phyloP scores from a whole-genome alignment of 2,113 vertebrate species.

The Cichladusa arquata region DNA sequence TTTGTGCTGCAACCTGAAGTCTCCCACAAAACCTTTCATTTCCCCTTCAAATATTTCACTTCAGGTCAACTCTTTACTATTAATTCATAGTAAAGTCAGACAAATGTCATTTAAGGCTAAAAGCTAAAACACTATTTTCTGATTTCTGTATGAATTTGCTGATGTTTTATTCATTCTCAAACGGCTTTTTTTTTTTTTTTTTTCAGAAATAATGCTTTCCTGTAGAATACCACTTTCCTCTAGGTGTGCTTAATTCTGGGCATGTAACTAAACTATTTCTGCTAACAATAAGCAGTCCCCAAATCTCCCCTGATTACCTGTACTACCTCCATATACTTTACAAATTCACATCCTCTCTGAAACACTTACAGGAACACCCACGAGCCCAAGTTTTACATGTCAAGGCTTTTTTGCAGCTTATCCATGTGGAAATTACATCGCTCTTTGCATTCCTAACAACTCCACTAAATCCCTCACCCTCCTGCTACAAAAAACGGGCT shows the following conservation, averaged over 20 bases:
- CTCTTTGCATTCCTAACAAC: background rate
- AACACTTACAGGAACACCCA: background rate
- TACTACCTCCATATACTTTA: background rate
- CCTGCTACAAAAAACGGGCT: background rate
- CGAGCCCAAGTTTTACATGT: background rate
- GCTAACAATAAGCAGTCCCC: background rate
- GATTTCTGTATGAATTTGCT: background rate
- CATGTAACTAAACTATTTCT: background rate
- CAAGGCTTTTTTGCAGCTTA: background rate
- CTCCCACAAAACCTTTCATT: background rate
- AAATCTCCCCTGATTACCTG: background rate
- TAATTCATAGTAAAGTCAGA: background rate
- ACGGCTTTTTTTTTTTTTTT: background rate
- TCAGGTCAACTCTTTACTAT: background rate
- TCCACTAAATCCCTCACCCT: background rate
- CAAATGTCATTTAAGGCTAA: background rate
- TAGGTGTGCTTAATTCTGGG: background rate
- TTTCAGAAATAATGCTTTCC: background rate
- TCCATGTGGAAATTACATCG: background rate
- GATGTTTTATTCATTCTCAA: background rate
- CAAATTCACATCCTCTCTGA: background rate
- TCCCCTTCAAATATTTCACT: background rate
- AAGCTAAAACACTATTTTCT: background rate
- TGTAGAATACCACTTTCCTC: background rate
- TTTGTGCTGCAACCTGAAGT: background rate